These are phyloP conservation scores for Ceratosolen fusciceps DNA, from an alignment of 1,140 invertebrate genomes.

Conservation along the genomic window DNA sequence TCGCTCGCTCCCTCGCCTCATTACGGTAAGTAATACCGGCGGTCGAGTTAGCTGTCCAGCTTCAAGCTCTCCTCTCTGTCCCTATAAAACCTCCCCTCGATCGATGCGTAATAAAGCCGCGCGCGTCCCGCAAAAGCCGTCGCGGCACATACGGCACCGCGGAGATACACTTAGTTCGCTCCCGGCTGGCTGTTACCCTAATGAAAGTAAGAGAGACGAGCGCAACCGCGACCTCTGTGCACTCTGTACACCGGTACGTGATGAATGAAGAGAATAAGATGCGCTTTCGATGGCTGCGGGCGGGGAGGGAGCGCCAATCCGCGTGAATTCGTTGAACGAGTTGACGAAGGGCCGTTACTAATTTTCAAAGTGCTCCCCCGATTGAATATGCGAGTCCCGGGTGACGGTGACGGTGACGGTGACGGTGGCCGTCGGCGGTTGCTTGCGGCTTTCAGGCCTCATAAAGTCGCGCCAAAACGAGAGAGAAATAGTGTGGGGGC, in stretches of 20 bases:
- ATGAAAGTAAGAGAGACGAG: too few relatives aligned
- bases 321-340: not conserved
- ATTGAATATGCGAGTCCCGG: conserved; percentile 15
- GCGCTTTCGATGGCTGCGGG: conserved; percentile 11
- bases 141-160: not conserved
- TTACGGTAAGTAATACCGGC: conserved; percentile 33
- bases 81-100: conserved; percentile 15
- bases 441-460: too few relatives aligned
- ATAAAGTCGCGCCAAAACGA: not conserved
- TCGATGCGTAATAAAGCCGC: conserved; percentile 29
- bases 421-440: too few relatives aligned
- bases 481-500: not conserved
- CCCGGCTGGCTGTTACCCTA: not conserved
- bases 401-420: not conserved
- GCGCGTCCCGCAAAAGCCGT: not conserved
- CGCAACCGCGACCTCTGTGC: too few relatives aligned
- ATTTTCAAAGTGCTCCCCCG: conserved; percentile 45
- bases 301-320: conserved; percentile 8
- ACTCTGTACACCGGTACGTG: too few relatives aligned
- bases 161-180: not conserved
- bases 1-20: not conserved
- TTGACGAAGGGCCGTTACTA: conserved; percentile 26
- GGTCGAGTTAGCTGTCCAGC: not conserved
- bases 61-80: not conserved
- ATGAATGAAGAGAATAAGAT: not conserved